Conservation (phyloP, 2,113 vertebrate genomes). For the Tyrannus savana region DNA sequence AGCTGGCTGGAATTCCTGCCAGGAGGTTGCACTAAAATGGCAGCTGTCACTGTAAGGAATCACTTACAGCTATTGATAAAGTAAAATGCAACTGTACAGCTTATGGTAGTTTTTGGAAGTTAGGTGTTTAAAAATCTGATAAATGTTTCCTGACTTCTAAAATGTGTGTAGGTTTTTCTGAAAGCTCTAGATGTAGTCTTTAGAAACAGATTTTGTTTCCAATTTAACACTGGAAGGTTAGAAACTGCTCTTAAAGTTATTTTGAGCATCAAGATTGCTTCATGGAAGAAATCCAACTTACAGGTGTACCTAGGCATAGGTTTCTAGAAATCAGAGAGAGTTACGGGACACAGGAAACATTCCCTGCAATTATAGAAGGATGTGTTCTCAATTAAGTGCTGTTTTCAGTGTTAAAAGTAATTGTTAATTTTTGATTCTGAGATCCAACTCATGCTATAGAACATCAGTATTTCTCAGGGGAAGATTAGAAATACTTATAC, state of each 20-base stretch:
- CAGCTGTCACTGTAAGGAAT: neutral
- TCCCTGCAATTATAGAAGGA: neutral
- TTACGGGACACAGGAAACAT: neutral
- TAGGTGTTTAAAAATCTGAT: neutral
- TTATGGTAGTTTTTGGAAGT: neutral
- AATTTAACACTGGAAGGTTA: neutral
- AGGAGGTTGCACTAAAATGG: slow-evolving; percentile 1
- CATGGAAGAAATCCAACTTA: neutral
- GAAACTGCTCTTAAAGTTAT: neutral
- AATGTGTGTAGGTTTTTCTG: neutral
- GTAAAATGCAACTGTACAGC: neutral
- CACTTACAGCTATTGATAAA: neutral
- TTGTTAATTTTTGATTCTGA: neutral
- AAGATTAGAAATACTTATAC: neutral
- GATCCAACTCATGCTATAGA: neutral
- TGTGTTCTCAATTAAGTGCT: neutral
- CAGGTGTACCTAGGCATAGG: neutral
- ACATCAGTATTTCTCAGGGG: neutral
- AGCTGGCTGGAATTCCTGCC: slow-evolving; percentile 32
- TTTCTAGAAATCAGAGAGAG: neutral
- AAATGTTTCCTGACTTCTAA: neutral
- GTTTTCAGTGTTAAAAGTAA: neutral
- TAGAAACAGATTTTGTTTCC: neutral
- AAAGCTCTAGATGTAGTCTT: neutral
- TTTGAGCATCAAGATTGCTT: neutral